Percentiles rank a stretch among this genome's conserved stretches.
Conservation (phyloP, 2,113 vertebrate genomes). For the Zapornia atra region DNA sequence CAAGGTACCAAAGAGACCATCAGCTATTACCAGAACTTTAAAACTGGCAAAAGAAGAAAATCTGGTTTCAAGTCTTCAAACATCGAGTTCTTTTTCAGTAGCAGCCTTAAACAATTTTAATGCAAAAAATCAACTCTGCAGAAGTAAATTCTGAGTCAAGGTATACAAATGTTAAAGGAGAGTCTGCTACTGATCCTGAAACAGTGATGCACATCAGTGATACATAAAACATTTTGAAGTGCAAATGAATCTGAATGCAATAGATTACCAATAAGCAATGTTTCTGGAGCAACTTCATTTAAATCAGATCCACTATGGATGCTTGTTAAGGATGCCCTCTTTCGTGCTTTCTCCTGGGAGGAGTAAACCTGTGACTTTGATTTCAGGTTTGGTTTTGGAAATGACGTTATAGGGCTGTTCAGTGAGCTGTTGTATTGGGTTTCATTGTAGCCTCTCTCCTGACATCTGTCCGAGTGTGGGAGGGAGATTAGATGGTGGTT, state of each 20-base stretch:
- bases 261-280: accelerated
- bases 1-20: background rate
- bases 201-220: background rate
- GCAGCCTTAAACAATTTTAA: background rate
- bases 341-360: background rate
- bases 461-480: background rate
- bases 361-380: accelerated
- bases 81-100: background rate
- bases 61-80: background rate
- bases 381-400: background rate
- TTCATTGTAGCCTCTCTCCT: background rate
- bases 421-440: background rate
- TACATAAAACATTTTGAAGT: background rate
- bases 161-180: background rate
- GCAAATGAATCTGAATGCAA: background rate
- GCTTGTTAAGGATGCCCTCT: background rate
- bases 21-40: background rate
- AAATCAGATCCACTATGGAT: too few relatives aligned
- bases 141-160: background rate
- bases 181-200: background rate
- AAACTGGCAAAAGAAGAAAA: background rate
- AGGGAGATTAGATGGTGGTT: background rate
- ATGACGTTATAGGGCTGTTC: background rate
- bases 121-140: background rate
- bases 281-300: background rate